Conservation (phyloP, 92 coral and sea anemone species). For the Porites divaricata region DNA sequence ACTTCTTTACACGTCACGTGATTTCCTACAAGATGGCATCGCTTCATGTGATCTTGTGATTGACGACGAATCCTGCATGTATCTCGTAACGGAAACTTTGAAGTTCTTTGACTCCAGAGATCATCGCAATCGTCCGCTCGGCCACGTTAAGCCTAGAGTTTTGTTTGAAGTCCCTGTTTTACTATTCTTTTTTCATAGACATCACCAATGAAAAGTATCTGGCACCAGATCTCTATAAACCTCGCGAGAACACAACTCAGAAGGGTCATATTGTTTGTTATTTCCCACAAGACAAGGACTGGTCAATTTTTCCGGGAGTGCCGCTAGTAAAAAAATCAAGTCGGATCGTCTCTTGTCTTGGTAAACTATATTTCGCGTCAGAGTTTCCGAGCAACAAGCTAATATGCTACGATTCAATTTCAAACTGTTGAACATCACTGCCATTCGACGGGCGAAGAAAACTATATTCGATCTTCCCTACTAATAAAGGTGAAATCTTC, state of each 20-base stretch:
- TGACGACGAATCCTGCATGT: background rate
- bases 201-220: too few relatives aligned
- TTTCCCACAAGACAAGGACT: background rate
- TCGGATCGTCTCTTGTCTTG: background rate
- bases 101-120: background rate
- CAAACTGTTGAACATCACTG: background rate
- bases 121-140: background rate
- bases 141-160: background rate
- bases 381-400: background rate
- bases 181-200: background rate
- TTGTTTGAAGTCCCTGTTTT: background rate
- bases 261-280: background rate
- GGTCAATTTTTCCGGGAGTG: background rate
- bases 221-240: background rate
- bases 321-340: background rate
- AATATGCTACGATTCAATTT: background rate
- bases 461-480: too few relatives aligned
- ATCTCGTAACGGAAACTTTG: background rate
- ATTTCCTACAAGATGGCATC: background rate
- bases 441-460: background rate
- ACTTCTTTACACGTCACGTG: background rate
- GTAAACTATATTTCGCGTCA: background rate
- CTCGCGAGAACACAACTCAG: background rate
- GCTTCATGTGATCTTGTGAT: background rate
- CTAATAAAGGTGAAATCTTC: background rate